phyloP scores from a whole-genome alignment of 2,797 vertebrate species.

The Acanthiza pusilla region DNA sequence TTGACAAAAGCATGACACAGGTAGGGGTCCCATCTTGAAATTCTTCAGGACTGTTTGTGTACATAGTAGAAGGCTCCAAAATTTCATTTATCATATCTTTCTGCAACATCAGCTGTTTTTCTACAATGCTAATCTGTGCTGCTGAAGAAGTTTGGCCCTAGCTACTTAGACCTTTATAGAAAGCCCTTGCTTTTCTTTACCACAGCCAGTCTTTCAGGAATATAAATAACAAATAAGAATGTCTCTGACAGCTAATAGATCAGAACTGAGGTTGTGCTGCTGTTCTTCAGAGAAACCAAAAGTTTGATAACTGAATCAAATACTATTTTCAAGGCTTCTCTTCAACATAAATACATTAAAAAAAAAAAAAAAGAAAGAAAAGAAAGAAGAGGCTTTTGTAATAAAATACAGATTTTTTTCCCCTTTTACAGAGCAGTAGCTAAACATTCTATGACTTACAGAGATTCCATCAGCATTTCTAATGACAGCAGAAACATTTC shows the following conservation, averaged over 20 bases:
- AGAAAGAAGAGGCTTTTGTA: neutral
- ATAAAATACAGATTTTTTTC: constrained; percentile 52
- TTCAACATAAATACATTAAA: neutral
- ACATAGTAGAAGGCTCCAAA: neutral
- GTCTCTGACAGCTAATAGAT: neutral
- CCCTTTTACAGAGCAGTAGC: constrained; percentile 44
- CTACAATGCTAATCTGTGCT: neutral
- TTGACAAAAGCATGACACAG: accelerated
- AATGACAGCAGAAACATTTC: constrained; percentile 64
- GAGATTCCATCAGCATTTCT: constrained; percentile 57
- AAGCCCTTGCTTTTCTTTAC: neutral
- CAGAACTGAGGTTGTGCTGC: neutral
- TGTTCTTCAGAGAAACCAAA: neutral
- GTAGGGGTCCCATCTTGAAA: neutral
- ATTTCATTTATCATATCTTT: neutral
- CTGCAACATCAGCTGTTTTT: neutral
- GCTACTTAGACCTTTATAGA: neutral
- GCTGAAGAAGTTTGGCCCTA: neutral
- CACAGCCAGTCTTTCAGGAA: neutral
- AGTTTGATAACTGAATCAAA: neutral
- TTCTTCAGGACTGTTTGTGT: neutral
- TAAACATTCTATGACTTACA: constrained; percentile 62
- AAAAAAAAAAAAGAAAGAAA: neutral
- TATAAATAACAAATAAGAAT: neutral
- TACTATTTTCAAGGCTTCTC: neutral